Percentiles rank a stretch among this genome's conserved stretches.
Evolutionary conservation across 2,113 vertebrate genomes (phyloP).

Genomic region (Chlamydotis undulata): DNA sequence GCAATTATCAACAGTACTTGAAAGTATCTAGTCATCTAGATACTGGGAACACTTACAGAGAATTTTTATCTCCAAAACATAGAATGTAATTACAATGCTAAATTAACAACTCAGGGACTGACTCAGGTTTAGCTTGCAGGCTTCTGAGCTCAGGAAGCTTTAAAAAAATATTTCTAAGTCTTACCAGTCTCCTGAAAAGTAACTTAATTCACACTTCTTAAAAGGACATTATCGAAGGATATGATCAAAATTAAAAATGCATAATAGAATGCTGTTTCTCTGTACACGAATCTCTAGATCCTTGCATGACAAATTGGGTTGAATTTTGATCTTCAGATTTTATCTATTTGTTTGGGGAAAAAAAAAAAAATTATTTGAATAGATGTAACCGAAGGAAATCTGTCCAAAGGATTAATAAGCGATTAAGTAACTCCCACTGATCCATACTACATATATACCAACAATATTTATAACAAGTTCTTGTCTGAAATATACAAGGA

Average conservation of each 20-base stretch:
- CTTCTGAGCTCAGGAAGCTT: not conserved
- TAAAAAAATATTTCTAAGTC: not conserved
- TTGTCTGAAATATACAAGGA: not conserved
- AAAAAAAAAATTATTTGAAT: not conserved
- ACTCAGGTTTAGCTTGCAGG: not conserved
- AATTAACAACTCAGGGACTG: not conserved
- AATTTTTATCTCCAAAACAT: not conserved
- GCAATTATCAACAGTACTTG: not conserved
- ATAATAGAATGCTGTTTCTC: not conserved
- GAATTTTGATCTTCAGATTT: not conserved
- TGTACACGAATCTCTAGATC: not conserved
- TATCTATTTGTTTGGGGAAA: rapidly evolving
- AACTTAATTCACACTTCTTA: not conserved
- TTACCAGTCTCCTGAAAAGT: not conserved
- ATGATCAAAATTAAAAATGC: not conserved
- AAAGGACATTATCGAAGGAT: not conserved
- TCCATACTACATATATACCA: not conserved
- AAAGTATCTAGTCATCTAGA: not conserved
- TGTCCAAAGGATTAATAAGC: not conserved
- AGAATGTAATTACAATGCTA: not conserved
- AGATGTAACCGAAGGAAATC: not conserved
- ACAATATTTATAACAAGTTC: not conserved
- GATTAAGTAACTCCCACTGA: not conserved
- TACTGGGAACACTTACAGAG: not conserved
- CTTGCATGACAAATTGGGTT: not conserved